Conservation (phyloP, 1,140 invertebrate species). For the Macrosteles quadrilineatus region DNA sequence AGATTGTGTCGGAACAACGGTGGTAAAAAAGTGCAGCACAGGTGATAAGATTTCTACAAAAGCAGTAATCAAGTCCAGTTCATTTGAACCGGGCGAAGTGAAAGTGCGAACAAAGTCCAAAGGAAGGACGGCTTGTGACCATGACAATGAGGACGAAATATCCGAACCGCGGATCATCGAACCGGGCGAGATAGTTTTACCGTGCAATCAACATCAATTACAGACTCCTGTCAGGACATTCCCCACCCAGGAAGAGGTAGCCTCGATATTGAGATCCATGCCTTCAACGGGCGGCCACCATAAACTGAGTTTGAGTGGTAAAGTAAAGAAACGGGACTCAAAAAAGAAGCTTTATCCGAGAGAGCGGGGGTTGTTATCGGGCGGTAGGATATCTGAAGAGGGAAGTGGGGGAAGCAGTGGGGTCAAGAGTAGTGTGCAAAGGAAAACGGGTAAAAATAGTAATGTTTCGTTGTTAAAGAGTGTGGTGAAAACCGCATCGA, state of each 20-base stretch:
- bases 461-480: constrained; percentile 38
- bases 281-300: constrained; percentile 38
- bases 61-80: constrained; percentile 26
- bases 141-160: constrained; percentile 23
- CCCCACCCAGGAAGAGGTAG: constrained; percentile 43
- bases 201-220: constrained; percentile 2
- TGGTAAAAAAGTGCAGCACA: constrained; percentile 19
- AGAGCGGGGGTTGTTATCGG: constrained; percentile 42
- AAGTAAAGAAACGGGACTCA: constrained; percentile 54
- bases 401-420: constrained; percentile 26
- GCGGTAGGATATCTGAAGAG: constrained; percentile 28
- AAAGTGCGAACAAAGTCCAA: constrained; percentile 38
- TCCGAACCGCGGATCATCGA: constrained; percentile 22
- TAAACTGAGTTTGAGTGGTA: constrained; percentile 40
- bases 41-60: constrained; percentile 33
- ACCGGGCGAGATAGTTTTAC: constrained; percentile 26
- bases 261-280: constrained; percentile 44
- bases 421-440: constrained; percentile 22
- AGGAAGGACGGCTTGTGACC: constrained; percentile 31
- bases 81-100: constrained; percentile 29
- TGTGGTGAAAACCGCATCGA: constrained; percentile 38
- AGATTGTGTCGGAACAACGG: not conserved
- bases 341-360: constrained; percentile 56
- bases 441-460: constrained; percentile 32
- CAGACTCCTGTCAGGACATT: constrained; percentile 37